Conservation (phyloP, 2,113 vertebrate species). For the Grus americana region DNA sequence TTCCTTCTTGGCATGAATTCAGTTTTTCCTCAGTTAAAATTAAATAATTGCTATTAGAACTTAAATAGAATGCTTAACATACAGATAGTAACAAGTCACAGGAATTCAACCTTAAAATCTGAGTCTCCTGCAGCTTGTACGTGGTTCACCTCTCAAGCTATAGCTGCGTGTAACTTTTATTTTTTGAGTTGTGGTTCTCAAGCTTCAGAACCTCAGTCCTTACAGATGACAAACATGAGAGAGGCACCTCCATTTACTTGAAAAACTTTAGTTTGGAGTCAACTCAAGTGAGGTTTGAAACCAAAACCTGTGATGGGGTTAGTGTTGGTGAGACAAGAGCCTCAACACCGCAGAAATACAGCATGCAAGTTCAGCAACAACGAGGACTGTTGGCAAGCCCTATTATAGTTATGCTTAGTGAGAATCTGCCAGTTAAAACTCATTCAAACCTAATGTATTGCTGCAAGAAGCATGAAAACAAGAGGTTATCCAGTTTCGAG, state of each 20-base stretch:
- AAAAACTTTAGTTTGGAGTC: too few relatives aligned
- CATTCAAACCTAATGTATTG: fast-evolving
- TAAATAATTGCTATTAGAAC: fast-evolving
- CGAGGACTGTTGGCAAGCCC: not conserved
- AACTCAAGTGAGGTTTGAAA: fast-evolving
- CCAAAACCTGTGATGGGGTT: too few relatives aligned
- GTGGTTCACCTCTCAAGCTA: not conserved
- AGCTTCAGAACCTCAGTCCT: not conserved
- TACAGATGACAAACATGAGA: not conserved
- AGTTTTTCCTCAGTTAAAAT: not conserved
- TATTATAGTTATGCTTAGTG: not conserved
- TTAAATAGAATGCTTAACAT: not conserved
- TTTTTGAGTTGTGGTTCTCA: not conserved
- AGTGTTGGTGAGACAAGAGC: not conserved
- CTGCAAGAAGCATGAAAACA: not conserved
- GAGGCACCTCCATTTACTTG: fast-evolving
- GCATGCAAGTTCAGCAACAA: fast-evolving
- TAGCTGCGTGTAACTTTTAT: fast-evolving
- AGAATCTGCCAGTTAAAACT: not conserved
- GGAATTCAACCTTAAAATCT: not conserved
- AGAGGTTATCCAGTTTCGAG: fast-evolving
- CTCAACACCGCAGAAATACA: fast-evolving
- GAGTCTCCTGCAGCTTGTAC: not conserved
- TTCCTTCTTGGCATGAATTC: not conserved
- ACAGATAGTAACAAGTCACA: fast-evolving